Percentiles rank a stretch among this genome's conserved stretches.
These are phyloP conservation scores for Resseliella maxima DNA, from an alignment of 2,888 invertebrate genomes.

Conservation along the genomic window DNA sequence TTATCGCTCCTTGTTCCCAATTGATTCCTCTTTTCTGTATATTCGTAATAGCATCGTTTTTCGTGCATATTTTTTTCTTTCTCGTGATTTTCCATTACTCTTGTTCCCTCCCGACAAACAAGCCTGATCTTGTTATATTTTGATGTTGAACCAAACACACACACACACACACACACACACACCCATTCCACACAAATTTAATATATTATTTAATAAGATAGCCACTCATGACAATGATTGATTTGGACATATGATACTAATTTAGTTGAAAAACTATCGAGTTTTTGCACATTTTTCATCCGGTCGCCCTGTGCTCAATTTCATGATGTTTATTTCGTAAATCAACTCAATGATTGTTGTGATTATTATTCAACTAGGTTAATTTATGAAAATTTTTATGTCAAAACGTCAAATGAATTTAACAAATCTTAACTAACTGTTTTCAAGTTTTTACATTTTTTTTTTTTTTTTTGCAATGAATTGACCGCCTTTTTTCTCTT, in stretches of 20 bases:
- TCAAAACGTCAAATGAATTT: background rate
- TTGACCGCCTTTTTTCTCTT: too few species aligned
- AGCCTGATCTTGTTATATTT: background rate
- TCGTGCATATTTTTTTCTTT: background rate
- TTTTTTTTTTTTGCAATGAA: too few species aligned
- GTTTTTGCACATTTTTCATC: conserved; percentile 12
- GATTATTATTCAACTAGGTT: background rate
- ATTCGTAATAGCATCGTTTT: background rate
- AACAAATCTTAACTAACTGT: background rate
- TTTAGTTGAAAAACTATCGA: background rate
- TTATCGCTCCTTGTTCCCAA: conserved; percentile 36
- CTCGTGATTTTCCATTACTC: background rate
- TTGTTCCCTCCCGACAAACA: background rate
- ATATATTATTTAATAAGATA: background rate
- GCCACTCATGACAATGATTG: conserved; percentile 37
- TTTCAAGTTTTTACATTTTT: background rate
- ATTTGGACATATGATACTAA: conserved; percentile 34
- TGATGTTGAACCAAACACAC: too few species aligned
- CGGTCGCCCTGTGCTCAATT: background rate
- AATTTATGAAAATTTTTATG: background rate
- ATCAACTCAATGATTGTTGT: background rate
- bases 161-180: background rate
- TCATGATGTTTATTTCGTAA: too few species aligned
- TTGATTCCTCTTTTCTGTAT: too few species aligned
- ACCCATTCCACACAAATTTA: background rate